Evolutionary conservation across 2,888 invertebrate species (phyloP).

Genomic region (Invenusta paracnida): DNA sequence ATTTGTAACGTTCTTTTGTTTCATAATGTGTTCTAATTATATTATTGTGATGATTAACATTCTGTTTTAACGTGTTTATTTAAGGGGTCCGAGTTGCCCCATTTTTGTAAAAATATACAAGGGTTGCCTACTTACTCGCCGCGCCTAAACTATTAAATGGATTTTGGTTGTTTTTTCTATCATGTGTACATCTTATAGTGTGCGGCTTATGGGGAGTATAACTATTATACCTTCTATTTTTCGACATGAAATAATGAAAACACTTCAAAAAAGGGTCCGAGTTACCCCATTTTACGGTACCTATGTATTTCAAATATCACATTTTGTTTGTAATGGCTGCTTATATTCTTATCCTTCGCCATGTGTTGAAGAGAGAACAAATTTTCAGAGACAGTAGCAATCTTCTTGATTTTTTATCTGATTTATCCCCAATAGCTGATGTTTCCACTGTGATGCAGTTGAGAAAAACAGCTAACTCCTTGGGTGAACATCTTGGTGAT

Average conservation of each 20-base stretch:
- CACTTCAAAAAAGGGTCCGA: constrained; percentile 29
- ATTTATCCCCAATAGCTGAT: too few relatives aligned
- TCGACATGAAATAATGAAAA: constrained; percentile 25
- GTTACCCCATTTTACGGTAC: constrained; percentile 17
- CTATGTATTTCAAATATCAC: too few relatives aligned
- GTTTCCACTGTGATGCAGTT: too few relatives aligned
- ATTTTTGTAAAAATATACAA: constrained; percentile 23
- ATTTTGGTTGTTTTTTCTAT: constrained; percentile 29
- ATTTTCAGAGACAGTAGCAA: too few relatives aligned
- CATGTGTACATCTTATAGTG: constrained; percentile 17
- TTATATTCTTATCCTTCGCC: too few relatives aligned
- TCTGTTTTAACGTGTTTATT: constrained; percentile 14
- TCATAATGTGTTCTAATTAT: constrained; percentile 17
- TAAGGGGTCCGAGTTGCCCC: constrained; percentile 25
- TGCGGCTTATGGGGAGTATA: constrained; percentile 29
- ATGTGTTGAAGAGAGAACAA: too few relatives aligned
- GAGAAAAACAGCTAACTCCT: too few relatives aligned
- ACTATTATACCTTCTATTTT: constrained; percentile 18
- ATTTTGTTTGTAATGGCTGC: too few relatives aligned
- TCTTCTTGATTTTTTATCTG: too few relatives aligned
- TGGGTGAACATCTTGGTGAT: too few relatives aligned
- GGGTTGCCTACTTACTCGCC: constrained; percentile 1
- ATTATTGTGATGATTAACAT: constrained; percentile 29
- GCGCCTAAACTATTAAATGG: constrained; percentile 22
- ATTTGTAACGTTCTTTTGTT: constrained; percentile 26